Percentiles rank a stretch among this genome's conserved stretches.
Evolutionary conservation across 2,113 vertebrate genomes (phyloP).

Genomic region (Xiphias gladius): DNA sequence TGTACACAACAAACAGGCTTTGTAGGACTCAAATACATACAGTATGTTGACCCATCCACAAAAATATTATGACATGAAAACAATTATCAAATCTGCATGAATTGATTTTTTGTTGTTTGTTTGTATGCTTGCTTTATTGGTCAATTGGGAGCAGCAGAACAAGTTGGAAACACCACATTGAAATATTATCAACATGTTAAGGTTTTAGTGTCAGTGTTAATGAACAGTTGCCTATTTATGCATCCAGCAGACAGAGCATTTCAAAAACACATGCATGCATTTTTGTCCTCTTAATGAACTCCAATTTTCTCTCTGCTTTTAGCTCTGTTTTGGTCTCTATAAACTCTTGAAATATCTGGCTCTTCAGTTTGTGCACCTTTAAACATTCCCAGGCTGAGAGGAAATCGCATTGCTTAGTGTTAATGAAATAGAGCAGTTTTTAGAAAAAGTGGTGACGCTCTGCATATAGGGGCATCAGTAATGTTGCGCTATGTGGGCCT

Average conservation of each 20-base stretch:
- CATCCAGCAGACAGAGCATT: too few relatives aligned
- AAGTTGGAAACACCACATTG: not conserved
- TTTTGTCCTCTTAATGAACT: not conserved
- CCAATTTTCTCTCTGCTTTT: not conserved
- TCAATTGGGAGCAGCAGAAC: not conserved
- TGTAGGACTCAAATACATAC: not conserved
- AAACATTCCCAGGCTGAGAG: not conserved
- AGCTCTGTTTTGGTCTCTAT: not conserved
- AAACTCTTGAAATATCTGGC: too few relatives aligned
- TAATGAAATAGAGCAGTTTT: not conserved
- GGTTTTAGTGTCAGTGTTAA: not conserved
- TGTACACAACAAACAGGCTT: not conserved
- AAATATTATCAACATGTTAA: too few relatives aligned
- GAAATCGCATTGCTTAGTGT: not conserved
- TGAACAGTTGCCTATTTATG: too few relatives aligned
- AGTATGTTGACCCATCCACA: not conserved
- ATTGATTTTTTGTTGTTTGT: not conserved
- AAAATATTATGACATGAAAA: not conserved
- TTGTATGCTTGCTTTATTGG: not conserved
- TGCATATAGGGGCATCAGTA: not conserved
- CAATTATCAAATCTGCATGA: slow-evolving; percentile 1
- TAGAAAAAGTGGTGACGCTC: not conserved
- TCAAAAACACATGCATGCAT: too few relatives aligned
- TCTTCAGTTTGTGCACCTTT: not conserved
- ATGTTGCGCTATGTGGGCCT: not conserved